These are phyloP conservation scores for Hermetia illucens DNA, from an alignment of 1,140 invertebrate genomes.

Conservation along the genomic window DNA sequence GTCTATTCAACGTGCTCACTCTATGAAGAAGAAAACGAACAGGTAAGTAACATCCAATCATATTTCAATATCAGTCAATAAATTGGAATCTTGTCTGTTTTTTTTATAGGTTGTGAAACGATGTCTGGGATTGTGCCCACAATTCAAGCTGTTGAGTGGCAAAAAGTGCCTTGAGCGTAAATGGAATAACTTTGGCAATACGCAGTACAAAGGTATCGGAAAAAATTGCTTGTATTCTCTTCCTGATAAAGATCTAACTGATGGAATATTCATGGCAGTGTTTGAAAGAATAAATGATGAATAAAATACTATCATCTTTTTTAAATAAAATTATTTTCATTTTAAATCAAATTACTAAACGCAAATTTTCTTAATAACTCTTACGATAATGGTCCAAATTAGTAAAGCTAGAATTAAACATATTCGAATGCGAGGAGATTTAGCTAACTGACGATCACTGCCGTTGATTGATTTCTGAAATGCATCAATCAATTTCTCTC, in stretches of 20 bases:
- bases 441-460: no score
- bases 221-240: constrained; percentile 65
- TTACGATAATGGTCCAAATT: no score
- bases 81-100: constrained; percentile 3
- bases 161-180: constrained; percentile 41
- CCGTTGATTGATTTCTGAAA: no score
- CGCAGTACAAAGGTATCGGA: constrained; percentile 41
- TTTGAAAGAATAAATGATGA: constrained; percentile 48
- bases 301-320: constrained; percentile 15
- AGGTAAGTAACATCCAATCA: constrained; percentile 44
- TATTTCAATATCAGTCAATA: constrained; percentile 17
- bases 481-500: no score
- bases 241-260: constrained; percentile 62
- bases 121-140: constrained; percentile 38
- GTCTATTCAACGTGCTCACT: constrained; percentile 94
- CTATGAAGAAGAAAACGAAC: constrained; percentile 82
- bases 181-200: constrained; percentile 53
- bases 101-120: constrained; percentile 20
- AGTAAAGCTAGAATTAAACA: no score
- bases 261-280: constrained; percentile 89
- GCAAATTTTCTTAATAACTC: no score
- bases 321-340: constrained; percentile 11
- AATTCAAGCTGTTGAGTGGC: constrained; percentile 46
- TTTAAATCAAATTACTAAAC: no score
- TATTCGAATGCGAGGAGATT: no score